Percentiles rank a stretch among this genome's conserved stretches.
Conservation (phyloP, 2,797 vertebrate genomes). For the Erithacus rubecula region DNA sequence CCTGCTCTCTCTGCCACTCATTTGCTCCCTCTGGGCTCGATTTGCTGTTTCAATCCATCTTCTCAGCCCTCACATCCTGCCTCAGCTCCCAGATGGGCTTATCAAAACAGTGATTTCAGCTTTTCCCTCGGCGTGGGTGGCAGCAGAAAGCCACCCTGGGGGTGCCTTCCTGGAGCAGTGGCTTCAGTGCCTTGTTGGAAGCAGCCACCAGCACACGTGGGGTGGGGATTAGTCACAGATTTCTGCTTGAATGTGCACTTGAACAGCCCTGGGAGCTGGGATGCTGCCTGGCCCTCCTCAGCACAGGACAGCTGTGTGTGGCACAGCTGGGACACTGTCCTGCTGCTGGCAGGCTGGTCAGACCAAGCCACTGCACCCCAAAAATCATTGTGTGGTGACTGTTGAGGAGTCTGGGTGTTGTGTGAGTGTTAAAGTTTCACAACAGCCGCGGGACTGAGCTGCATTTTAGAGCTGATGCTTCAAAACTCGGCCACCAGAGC, state of each 20-base stretch:
- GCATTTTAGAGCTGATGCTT: not conserved
- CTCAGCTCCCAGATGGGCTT: slow-evolving; percentile 46
- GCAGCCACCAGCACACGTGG: not conserved
- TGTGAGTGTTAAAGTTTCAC: accelerated
- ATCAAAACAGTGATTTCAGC: not conserved
- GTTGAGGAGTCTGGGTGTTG: accelerated
- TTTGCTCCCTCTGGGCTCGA: not conserved
- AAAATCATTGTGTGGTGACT: accelerated
- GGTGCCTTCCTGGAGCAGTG: not conserved
- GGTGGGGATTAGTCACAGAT: not conserved
- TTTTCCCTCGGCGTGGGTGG: slow-evolving; percentile 23
- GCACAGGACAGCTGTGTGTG: not conserved
- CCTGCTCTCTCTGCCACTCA: not conserved
- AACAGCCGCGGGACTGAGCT: not conserved
- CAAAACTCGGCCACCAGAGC: not conserved
- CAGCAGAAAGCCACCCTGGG: slow-evolving; percentile 28
- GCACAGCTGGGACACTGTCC: not conserved
- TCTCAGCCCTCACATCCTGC: slow-evolving; percentile 50
- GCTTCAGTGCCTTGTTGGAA: not conserved
- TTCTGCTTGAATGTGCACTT: accelerated
- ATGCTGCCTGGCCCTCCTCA: not conserved
- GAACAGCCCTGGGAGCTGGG: not conserved
- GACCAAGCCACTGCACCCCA: not conserved
- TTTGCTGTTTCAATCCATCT: slow-evolving; percentile 15
- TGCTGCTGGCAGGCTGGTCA: not conserved